Evolutionary conservation across 2,888 invertebrate genomes (phyloP).

Genomic region (Leptarthrus brevirostris): DNA sequence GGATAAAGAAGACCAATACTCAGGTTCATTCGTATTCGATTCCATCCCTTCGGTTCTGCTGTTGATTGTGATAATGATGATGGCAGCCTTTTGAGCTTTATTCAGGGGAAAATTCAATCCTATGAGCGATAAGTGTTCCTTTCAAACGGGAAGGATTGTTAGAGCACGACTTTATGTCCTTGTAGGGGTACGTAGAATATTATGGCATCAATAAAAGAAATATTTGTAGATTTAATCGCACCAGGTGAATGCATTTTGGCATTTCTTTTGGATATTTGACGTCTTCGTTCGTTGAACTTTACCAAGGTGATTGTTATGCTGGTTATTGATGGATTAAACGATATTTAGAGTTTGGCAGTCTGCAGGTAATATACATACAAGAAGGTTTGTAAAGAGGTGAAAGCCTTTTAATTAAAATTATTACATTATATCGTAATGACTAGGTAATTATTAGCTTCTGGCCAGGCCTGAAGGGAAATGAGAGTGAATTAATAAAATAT

Average conservation of each 20-base stretch:
- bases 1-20: constrained; percentile 3
- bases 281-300: too few species aligned
- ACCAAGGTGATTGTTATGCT: too few species aligned
- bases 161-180: neutral
- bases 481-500: too few species aligned
- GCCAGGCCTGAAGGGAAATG: too few species aligned
- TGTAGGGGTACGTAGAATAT: neutral
- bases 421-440: too few species aligned
- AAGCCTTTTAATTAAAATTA: too few species aligned
- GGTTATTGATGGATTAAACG: too few species aligned
- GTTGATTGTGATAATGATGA: constrained; percentile 38
- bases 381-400: too few species aligned
- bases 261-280: too few species aligned
- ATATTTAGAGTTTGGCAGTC: too few species aligned
- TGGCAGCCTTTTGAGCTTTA: constrained; percentile 32
- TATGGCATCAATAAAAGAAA: neutral
- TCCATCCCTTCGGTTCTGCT: neutral
- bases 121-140: constrained; percentile 35
- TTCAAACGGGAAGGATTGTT: constrained; percentile 10
- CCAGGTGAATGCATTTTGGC: neutral
- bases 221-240: neutral
- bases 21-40: neutral
- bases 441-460: too few species aligned
- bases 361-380: too few species aligned
- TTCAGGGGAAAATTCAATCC: constrained; percentile 40